These are phyloP conservation scores for Dipodomys merriami DNA, from an alignment of 2,113 vertebrate species.

Conservation along the genomic window DNA sequence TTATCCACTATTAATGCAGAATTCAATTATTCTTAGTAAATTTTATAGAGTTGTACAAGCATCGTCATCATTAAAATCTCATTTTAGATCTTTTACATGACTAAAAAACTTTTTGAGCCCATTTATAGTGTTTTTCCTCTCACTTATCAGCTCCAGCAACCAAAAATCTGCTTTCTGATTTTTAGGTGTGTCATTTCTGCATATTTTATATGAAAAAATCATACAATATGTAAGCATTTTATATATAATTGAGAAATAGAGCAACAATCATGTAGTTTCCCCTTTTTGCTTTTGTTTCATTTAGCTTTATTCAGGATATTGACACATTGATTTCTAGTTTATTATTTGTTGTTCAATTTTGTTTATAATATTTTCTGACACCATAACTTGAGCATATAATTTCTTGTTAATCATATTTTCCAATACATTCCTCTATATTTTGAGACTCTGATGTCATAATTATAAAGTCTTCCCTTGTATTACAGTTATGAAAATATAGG, in stretches of 20 bases:
- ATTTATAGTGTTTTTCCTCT: neutral
- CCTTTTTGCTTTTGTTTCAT: neutral
- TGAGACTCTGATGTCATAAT: neutral
- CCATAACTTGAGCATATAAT: constrained; percentile 20
- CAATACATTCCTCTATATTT: constrained; percentile 6
- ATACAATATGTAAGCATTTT: neutral
- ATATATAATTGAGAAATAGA: neutral
- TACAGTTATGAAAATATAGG: neutral
- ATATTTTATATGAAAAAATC: neutral
- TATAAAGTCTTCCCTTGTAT: neutral
- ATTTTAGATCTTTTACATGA: constrained; percentile 13
- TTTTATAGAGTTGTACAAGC: neutral
- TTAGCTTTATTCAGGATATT: neutral
- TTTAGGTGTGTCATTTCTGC: neutral
- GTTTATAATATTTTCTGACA: neutral
- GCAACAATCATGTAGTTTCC: neutral
- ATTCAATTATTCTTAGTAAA: constrained; percentile 30
- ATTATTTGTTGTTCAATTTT: neutral
- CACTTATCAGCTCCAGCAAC: neutral
- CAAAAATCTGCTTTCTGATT: neutral
- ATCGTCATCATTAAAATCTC: neutral
- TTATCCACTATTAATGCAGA: neutral
- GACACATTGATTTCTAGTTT: neutral
- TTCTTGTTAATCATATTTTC: neutral
- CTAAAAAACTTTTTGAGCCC: neutral